These are phyloP conservation scores for Pseudomyrmex gracilis DNA, from an alignment of 1,140 invertebrate species.

Conservation along the genomic window DNA sequence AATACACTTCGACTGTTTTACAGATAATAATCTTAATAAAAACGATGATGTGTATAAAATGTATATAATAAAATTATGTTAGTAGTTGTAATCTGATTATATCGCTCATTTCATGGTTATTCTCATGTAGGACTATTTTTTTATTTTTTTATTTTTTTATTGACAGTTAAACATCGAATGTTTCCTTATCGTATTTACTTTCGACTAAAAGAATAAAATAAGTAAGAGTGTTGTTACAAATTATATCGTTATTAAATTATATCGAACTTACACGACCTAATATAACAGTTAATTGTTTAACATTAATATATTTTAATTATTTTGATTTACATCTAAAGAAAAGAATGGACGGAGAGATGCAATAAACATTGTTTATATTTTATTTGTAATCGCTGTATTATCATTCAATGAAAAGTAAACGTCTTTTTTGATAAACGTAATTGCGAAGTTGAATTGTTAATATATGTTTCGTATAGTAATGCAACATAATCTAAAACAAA, in stretches of 20 bases:
- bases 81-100: constrained; percentile 9
- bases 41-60: neutral
- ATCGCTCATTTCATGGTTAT: neutral
- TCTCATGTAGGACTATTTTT: neutral
- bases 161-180: neutral
- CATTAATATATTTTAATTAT: neutral
- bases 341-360: neutral
- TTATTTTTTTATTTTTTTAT: no score
- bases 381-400: constrained; percentile 11
- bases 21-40: neutral
- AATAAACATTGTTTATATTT: neutral
- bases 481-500: constrained; percentile 25
- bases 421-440: neutral
- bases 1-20: constrained; percentile 9
- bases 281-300: constrained; percentile 11
- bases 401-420: neutral
- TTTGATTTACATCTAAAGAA: neutral
- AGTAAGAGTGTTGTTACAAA: constrained; percentile 8
- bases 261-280: neutral
- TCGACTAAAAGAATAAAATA: constrained; percentile 21
- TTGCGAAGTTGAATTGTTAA: neutral
- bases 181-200: neutral
- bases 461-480: neutral
- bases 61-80: neutral
- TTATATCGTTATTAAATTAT: constrained; percentile 27